Conservation (phyloP, 2,797 vertebrate genomes). For the Rhinella marina region DNA sequence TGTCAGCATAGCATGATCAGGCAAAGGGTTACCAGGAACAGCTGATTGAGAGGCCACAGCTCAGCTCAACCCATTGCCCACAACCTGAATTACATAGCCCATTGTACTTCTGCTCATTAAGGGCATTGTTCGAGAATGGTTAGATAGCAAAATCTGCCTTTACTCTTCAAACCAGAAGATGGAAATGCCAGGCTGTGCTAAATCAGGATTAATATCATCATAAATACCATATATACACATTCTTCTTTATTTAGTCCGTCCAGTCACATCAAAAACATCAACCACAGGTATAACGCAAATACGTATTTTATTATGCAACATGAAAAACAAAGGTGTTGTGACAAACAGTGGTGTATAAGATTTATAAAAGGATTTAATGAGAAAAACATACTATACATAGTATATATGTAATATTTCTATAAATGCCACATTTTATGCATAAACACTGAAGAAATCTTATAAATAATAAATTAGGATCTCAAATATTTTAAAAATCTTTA, state of each 20-base stretch:
- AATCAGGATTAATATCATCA: neutral
- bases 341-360: constrained; percentile 67
- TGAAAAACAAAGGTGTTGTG: constrained; percentile 63
- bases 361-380: constrained; percentile 72
- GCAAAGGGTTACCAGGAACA: too few relatives aligned
- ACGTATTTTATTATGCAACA: constrained; percentile 69
- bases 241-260: neutral
- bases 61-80: too few relatives aligned
- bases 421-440: constrained; percentile 67
- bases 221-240: neutral
- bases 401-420: constrained; percentile 68
- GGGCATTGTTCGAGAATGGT: neutral
- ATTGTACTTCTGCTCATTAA: neutral
- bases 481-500: constrained; percentile 38
- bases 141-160: neutral
- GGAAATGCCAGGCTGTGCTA: neutral
- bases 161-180: neutral
- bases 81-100: neutral
- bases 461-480: constrained; percentile 72
- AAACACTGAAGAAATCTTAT: constrained; percentile 65
- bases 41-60: too few relatives aligned
- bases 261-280: neutral
- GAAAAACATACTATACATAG: constrained; percentile 71
- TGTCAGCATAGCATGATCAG: too few relatives aligned
- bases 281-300: constrained; percentile 68